Base-by-base conservation (phyloP, 2,888 invertebrate genomes). In the Tribolium freemani region DNA sequence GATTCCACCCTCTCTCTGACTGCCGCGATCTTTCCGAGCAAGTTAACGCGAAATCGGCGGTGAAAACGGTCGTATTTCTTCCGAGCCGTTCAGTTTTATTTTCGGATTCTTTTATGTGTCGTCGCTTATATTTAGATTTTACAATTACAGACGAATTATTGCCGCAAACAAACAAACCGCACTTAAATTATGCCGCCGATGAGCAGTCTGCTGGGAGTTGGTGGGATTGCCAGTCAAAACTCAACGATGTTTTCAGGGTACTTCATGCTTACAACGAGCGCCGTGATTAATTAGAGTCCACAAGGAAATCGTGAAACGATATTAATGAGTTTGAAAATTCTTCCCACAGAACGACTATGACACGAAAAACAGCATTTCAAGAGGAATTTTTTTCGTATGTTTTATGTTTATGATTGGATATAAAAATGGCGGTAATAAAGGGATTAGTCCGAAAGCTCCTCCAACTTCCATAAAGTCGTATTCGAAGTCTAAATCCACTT, bases 41-140 rank as follows among this genome's bases (percentile, higher is more conserved):
- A 77, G 73, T 77, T 75, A 73, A 72, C 70, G 73, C 70, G 75
- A 77, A 77, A 79, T 77, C 71, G 76, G 75, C 74, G 72, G 76
- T 76, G 73, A 76, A 78, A 76, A 74, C 70, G 69, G 72, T 69
- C 74, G 69, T 72, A 74, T 69, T 73, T 71, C 68, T 73, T 71
- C 71, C 56, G 57, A 73, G 61, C 44, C 68, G 61, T 73, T 71
- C 61, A 57, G 38, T 58, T 66, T 64, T 66, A 69, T 69, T 73
- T 73, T 60, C 67, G 54, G 71, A 71, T 56, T 70, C 70, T 57
- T 71, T 64, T 58, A 64, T 71, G 64, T 64, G 71, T 64, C 57
- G 64, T 54, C 64, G 64, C 64, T 71, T 71, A 71, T 71, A 71
- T 71, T 71, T 71, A 71, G 71, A 71, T 71, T 71, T 71, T 64